Base-by-base conservation (phyloP, 2,888 invertebrate genomes). In the Actias luna region DNA sequence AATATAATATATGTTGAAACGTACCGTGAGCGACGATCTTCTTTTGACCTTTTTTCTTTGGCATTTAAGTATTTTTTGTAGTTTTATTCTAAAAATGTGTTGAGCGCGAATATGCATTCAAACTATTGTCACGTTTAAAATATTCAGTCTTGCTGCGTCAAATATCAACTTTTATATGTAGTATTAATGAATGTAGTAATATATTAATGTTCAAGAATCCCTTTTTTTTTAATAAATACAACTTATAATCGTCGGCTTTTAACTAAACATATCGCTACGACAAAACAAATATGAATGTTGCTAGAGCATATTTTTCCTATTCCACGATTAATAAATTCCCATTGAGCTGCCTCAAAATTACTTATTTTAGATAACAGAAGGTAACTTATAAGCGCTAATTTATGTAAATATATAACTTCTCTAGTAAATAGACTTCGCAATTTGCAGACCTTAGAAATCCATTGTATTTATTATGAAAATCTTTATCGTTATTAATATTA, bases 31-130 rank as follows among this genome's bases (percentile, higher is more conserved):
- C 74, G 22, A 73, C 66, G 52, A 71, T 74, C 66, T 77, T 78
- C 65, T 78, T 80, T 62, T 75, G 75, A 16, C 72, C 73, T 65
- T 84, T 85, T 72, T 83, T 84, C 76, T 82, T 85, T 63, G 83
- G 76, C 84, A 85, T 83, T 74, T 71, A 68, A 46, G 22, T n/a
- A 58, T 46, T 59, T 67, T 70, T 63, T 27, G 58, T 65, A 52
- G 60, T 64, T 42, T 61, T 22, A 60, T 31, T 31, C 63, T 14
- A 60, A 31, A 62, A 55, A 63, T 27, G 59, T 58, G 59, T 39
- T 55, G 36, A 29, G 55, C 16, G 22, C 59, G 57, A 42, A 60
- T 61, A 58, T 27, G 35, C 68, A 59, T 65, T 71, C 67, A 69
- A 64, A 59, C 22, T 52, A 60, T 55, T 59, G 3, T 46, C 22